These are phyloP conservation scores for Potamarius usumacintae DNA, from an alignment of 2,113 vertebrate genomes.

Conservation along the genomic window DNA sequence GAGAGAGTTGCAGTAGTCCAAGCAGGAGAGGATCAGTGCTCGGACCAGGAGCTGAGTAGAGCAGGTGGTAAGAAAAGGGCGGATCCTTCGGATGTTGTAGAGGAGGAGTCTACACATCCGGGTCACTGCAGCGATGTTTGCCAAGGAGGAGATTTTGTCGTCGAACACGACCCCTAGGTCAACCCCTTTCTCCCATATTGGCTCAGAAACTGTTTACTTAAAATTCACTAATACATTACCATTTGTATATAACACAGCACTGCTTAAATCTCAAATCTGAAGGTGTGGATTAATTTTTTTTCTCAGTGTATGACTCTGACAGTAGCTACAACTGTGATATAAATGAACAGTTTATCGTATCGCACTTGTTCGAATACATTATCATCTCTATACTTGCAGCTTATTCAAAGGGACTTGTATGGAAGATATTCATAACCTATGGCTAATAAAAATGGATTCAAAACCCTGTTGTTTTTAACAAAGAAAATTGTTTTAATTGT, in stretches of 20 bases:
- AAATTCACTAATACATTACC: neutral
- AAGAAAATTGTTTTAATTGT: neutral
- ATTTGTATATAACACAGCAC: neutral
- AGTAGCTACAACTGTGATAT: neutral
- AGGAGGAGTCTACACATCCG: too few species aligned
- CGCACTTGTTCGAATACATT: neutral
- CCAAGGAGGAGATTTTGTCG: too few species aligned
- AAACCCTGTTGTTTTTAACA: neutral
- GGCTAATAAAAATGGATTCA: neutral
- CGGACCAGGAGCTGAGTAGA: too few species aligned
- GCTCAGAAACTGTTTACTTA: neutral
- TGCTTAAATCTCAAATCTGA: neutral
- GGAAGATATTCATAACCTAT: neutral
- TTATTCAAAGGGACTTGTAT: neutral
- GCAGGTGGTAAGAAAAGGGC: too few species aligned
- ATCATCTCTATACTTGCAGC: neutral
- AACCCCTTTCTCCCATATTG: neutral
- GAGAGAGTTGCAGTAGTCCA: too few species aligned
- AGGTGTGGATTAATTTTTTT: neutral
- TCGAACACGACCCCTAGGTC: too few species aligned
- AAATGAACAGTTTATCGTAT: neutral
- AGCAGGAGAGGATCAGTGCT: too few species aligned
- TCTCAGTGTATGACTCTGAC: neutral
- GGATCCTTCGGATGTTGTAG: too few species aligned
- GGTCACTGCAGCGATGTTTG: too few species aligned